Evolutionary conservation across 2,797 vertebrate species (phyloP).

Genomic region (Sarcophilus harrisii): DNA sequence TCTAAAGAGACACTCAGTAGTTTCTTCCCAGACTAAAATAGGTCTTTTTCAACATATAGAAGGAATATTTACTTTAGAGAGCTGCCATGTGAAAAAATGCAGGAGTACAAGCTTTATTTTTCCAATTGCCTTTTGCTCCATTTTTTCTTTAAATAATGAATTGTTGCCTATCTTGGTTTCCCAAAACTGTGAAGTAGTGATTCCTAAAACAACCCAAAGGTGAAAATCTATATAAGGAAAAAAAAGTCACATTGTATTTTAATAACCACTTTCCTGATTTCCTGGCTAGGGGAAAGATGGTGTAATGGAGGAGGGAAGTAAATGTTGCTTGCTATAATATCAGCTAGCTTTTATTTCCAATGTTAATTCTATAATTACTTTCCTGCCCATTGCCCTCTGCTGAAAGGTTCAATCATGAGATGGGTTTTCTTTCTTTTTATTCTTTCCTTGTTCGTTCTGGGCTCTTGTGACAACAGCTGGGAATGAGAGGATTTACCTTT

Average conservation of each 20-base stretch:
- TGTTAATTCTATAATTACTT: neutral
- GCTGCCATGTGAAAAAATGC: neutral
- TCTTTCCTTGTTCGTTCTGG: conserved; percentile 11
- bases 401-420: neutral
- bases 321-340: conserved; percentile 42
- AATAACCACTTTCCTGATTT: conserved; percentile 10
- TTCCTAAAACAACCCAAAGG: conserved; percentile 60
- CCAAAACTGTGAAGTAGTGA: conserved; percentile 3
- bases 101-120: neutral
- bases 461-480: conserved; percentile 8
- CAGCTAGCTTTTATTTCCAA: neutral
- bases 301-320: conserved; percentile 4
- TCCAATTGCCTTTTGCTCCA: neutral
- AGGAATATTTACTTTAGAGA: neutral
- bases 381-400: neutral
- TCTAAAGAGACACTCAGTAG: neutral
- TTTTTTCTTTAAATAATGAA: neutral
- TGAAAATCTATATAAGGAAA: conserved; percentile 61
- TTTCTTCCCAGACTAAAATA: neutral
- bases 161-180: neutral
- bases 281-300: conserved; percentile 21
- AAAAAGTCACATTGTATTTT: conserved; percentile 43
- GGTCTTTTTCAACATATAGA: neutral
- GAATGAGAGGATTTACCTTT: neutral
- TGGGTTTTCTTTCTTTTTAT: conserved; percentile 6